A percentile compares a stretch with the other conserved stretches of the same genome.
These are phyloP conservation scores for Agrypnia vestita DNA, from an alignment of 1,140 invertebrate genomes.

Conservation along the genomic window DNA sequence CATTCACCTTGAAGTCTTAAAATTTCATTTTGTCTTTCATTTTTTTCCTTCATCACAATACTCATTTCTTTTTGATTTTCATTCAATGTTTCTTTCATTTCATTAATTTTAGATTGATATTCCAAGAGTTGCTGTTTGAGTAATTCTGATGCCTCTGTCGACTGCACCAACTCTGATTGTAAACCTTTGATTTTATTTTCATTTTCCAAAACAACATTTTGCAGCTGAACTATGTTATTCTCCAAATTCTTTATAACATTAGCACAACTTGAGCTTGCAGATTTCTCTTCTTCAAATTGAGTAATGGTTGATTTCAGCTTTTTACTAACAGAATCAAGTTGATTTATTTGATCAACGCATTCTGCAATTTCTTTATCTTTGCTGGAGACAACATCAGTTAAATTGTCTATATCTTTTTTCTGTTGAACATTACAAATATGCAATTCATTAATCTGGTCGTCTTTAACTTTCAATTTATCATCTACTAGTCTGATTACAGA, in stretches of 20 bases:
- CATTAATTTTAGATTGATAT: conserved; percentile 47
- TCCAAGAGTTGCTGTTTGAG: conserved; percentile 28
- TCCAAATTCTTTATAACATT: conserved; percentile 67
- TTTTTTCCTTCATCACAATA: conserved; percentile 56
- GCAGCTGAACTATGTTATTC: conserved; percentile 67
- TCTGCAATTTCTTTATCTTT: conserved; percentile 71
- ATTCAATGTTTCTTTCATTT: conserved; percentile 49
- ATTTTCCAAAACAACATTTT: conserved; percentile 64
- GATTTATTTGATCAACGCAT: conserved; percentile 71
- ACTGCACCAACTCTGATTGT: conserved; percentile 67
- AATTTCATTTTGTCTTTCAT: conserved; percentile 66
- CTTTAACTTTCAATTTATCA: conserved; percentile 28
- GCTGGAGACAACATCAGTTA: conserved; percentile 63
- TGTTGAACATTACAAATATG: conserved; percentile 30
- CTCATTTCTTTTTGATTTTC: conserved; percentile 61
- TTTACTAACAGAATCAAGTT: conserved; percentile 70
- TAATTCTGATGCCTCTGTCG: conserved; percentile 31
- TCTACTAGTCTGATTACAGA: conserved; percentile 62
- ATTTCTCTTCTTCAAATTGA: conserved; percentile 70
- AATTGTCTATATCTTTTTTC: conserved; percentile 16
- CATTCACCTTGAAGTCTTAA: conserved; percentile 67
- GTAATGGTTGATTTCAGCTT: conserved; percentile 70
- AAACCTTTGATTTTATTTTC: conserved; percentile 68
- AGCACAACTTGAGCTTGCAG: conserved; percentile 66
- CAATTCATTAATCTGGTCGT: conserved; percentile 28